These are phyloP conservation scores for Phengaris arion DNA, from an alignment of 2,888 invertebrate genomes.

Conservation along the genomic window DNA sequence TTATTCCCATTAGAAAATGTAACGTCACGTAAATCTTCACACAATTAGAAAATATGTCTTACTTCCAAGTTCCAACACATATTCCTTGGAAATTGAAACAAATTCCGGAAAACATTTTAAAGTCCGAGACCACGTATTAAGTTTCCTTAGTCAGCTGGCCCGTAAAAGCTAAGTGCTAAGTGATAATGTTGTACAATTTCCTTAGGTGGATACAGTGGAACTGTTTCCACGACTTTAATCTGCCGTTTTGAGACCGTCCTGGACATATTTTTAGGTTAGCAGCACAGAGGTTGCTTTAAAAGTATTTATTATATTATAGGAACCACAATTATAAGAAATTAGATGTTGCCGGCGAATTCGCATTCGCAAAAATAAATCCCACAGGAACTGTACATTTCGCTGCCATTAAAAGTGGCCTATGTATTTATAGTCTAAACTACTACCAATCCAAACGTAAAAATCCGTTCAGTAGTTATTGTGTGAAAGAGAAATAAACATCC, in stretches of 20 bases:
- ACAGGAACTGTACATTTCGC: too few relatives aligned
- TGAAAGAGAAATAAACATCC: too few relatives aligned
- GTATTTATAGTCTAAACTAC: too few relatives aligned
- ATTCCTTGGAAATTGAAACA: not conserved
- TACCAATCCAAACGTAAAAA: too few relatives aligned
- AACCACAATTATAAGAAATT: not conserved
- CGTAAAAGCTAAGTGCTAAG: conserved; percentile 22
- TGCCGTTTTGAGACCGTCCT: conserved; percentile 24
- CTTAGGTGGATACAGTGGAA: conserved; percentile 31
- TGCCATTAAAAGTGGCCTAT: too few relatives aligned
- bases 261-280: not conserved
- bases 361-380: too few relatives aligned
- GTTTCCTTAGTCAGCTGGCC: conserved; percentile 11
- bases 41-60: not conserved
- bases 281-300: not conserved
- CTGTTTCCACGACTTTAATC: conserved; percentile 31
- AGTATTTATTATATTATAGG: not conserved
- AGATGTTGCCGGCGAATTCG: too few relatives aligned
- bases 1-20: not conserved
- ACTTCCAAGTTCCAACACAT: not conserved
- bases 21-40: not conserved
- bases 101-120: conserved; percentile 5
- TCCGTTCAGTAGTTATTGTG: too few relatives aligned
- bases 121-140: conserved; percentile 1
- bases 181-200: conserved; percentile 26